These are phyloP conservation scores for Panulirus ornatus DNA, from an alignment of 1,140 invertebrate species.

Conservation along the genomic window DNA sequence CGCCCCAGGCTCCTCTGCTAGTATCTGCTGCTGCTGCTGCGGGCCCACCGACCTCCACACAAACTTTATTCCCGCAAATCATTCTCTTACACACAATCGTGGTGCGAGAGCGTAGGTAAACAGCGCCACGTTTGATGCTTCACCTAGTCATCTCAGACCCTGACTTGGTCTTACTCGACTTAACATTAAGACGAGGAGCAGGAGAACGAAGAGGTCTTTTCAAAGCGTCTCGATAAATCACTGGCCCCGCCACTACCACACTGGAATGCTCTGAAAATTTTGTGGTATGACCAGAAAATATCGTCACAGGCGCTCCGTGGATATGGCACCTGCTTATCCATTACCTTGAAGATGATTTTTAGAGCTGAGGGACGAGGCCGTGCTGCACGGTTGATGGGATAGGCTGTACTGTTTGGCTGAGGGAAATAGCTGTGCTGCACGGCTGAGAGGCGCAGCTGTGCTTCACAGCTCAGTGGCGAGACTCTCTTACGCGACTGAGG, in stretches of 20 bases:
- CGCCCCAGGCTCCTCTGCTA: constrained; percentile 39
- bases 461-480: too few species aligned
- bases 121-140: constrained; percentile 33
- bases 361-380: background rate
- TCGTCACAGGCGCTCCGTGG: background rate
- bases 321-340: constrained; percentile 4
- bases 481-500: too few species aligned
- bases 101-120: constrained; percentile 31
- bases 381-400: too few species aligned
- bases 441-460: too few species aligned
- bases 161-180: background rate
- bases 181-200: background rate
- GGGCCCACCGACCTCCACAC: constrained; percentile 41
- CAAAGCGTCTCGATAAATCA: constrained; percentile 27
- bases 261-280: constrained; percentile 25
- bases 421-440: too few species aligned
- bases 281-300: constrained; percentile 13
- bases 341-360: background rate
- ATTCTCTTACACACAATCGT: constrained; percentile 46
- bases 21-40: constrained; percentile 45
- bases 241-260: constrained; percentile 8
- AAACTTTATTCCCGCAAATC: constrained; percentile 44
- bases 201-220: background rate
- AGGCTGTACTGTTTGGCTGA: too few species aligned
- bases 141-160: constrained; percentile 10